Percentiles rank a stretch among this genome's conserved stretches.
Evolutionary conservation across 2,888 invertebrate species (phyloP).

Genomic region (Nipponacmea schrenckii): DNA sequence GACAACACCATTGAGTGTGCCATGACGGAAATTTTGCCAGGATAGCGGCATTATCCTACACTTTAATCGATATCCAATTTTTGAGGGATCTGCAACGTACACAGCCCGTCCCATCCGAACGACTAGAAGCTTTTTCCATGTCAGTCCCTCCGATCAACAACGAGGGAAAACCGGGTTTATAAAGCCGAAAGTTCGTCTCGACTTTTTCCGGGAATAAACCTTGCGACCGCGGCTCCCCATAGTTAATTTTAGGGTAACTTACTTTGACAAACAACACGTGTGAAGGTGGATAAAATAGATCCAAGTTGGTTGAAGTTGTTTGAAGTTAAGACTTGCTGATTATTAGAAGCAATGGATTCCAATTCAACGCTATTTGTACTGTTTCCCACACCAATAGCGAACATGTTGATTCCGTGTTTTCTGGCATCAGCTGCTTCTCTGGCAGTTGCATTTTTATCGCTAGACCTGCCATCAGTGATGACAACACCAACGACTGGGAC

Average conservation of each 20-base stretch:
- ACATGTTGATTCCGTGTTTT: constrained; percentile 62
- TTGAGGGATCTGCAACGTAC: too few relatives aligned
- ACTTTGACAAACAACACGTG: not conserved
- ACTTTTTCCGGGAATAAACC: too few relatives aligned
- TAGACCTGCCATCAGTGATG: constrained; percentile 67
- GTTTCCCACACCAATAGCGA: constrained; percentile 65
- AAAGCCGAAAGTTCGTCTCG: too few relatives aligned
- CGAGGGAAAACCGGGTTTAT: too few relatives aligned
- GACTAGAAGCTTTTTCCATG: too few relatives aligned
- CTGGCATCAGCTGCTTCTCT: constrained; percentile 59
- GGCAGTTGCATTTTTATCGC: constrained; percentile 53
- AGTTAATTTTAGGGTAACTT: not conserved
- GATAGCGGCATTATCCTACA: too few relatives aligned
- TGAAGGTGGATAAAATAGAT: not conserved
- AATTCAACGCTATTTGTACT: constrained; percentile 59
- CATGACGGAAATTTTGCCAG: too few relatives aligned
- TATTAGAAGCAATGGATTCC: constrained; percentile 35
- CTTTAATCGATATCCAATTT: too few relatives aligned
- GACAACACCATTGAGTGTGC: too few relatives aligned
- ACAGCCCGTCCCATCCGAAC: too few relatives aligned
- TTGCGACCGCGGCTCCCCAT: too few relatives aligned
- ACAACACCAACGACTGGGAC: constrained; percentile 65
- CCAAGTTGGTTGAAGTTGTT: constrained; percentile 23
- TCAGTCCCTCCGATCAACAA: too few relatives aligned
- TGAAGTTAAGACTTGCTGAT: constrained; percentile 39